Base-by-base conservation (phyloP, 2,797 vertebrate species). In the Tokudaia tokunoshimensis region DNA sequence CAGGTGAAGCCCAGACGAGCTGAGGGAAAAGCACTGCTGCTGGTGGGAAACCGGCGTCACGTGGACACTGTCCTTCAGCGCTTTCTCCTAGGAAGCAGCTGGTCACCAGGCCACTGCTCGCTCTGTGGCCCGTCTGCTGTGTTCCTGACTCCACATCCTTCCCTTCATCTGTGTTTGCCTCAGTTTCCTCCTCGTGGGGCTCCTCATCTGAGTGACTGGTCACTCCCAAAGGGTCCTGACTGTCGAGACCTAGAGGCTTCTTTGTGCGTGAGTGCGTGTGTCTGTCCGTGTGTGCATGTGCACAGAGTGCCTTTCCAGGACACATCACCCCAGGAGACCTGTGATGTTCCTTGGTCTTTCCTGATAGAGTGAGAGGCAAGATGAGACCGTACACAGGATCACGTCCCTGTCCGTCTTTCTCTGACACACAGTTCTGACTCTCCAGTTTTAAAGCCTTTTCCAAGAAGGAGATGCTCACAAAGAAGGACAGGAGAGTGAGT, bases 101-200 rank as follows among this genome's bases (percentile, higher is more conserved):
- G 3, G 17, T 6, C 19, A 0, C 70, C 4, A 3, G 75, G 1
- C 55, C 59, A 3, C 37, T 0, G 1, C 31, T 85, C 65, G 52
- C 55, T 74, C 15, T 55, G 50, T 47, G 61, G 14, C 24, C 57
- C 41, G 34, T 50, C 12, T 59, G 41, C n/a, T 75, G 47, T 50
- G 0, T 19, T 72, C n/a, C 91, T 81, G 59, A 26, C 14, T 26
- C 44, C 10, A 26, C 6, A 5, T 0, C 14, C 20, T 84, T 26
- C 57, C 67, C 10, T 1, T 17, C 57, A 20, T 55, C 31, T 55
- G 44, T 24, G 37, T 61, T 52, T 26, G 19, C 50, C 50, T 41
- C 22, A 34, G n/a, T 50, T 67, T n/a, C 44, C 34, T 31, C 70
- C 19, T 74, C 37, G 24, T 52, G 52, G 24, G 82, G 26, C 31